Conservation (phyloP, 2,888 invertebrate genomes). For the Stenotaenia linearis region DNA sequence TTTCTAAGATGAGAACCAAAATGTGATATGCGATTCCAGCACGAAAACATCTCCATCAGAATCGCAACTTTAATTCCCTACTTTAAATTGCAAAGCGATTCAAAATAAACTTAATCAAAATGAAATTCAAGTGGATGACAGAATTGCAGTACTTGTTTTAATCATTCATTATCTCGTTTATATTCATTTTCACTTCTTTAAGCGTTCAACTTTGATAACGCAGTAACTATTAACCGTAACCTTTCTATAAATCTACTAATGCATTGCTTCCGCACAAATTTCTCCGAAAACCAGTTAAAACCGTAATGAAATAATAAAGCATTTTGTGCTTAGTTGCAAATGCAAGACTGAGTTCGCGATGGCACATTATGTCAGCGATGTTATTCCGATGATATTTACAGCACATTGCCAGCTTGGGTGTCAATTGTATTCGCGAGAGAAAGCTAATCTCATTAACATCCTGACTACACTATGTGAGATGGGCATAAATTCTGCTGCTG, state of each 20-base stretch:
- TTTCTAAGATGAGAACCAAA: neutral
- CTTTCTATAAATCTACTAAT: neutral
- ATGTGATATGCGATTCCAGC: neutral
- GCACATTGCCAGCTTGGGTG: neutral
- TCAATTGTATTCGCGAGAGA: slow-evolving; percentile 1
- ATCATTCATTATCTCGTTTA: no score
- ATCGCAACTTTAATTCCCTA: neutral
- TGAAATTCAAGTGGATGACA: no score
- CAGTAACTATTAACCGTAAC: no score
- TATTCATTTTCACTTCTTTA: no score
- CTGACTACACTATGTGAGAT: neutral
- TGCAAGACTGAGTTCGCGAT: neutral
- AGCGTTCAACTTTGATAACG: no score
- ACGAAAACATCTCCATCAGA: no score
- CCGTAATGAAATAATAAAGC: neutral
- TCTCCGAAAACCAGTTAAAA: neutral
- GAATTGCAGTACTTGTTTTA: no score
- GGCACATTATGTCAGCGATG: neutral
- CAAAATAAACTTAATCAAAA: no score
- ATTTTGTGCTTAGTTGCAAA: neutral
- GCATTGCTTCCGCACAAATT: neutral
- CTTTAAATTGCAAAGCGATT: neutral
- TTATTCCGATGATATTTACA: slow-evolving; percentile 1
- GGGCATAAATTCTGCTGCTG: slow-evolving; percentile 6
- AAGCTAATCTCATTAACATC: slow-evolving; percentile 10